Conservation (phyloP, 2,113 vertebrate species). For the Coreoperca whiteheadi region DNA sequence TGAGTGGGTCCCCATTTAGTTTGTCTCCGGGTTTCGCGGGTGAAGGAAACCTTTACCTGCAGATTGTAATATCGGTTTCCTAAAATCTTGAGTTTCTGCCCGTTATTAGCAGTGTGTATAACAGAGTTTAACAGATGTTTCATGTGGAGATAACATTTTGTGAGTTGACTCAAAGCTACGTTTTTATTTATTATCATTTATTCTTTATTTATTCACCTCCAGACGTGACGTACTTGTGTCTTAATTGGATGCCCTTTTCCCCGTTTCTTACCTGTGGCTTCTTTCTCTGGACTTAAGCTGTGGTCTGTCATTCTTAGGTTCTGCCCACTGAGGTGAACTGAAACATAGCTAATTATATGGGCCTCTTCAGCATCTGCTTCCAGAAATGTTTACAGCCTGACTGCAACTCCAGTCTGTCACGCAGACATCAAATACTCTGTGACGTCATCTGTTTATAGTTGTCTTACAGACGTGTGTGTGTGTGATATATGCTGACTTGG, state of each 20-base stretch:
- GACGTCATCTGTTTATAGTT: slow-evolving; percentile 73
- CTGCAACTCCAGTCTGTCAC: slow-evolving; percentile 61
- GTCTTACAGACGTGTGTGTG: slow-evolving; percentile 58
- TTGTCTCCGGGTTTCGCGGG: no score
- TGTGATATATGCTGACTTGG: slow-evolving; percentile 76
- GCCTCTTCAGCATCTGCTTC: slow-evolving; percentile 51
- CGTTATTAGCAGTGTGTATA: background rate
- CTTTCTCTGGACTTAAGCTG: background rate
- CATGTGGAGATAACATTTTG: background rate
- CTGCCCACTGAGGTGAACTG: slow-evolving; percentile 41
- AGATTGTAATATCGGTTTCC: background rate
- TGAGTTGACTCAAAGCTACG: background rate
- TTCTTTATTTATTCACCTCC: no score
- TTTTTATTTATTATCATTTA: no score
- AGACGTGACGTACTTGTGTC: background rate
- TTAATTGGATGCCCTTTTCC: background rate
- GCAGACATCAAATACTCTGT: slow-evolving; percentile 41
- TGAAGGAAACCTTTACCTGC: background rate
- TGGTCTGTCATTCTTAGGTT: background rate
- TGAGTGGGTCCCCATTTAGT: no score
- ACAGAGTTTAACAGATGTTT: background rate
- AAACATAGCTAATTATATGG: slow-evolving; percentile 58
- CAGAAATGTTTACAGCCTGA: slow-evolving; percentile 52
- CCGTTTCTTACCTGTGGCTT: slow-evolving; percentile 31
- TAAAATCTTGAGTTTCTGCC: no score